These are phyloP conservation scores for Amphimallon solstitiale DNA, from an alignment of 2,888 invertebrate genomes.

Conservation along the genomic window DNA sequence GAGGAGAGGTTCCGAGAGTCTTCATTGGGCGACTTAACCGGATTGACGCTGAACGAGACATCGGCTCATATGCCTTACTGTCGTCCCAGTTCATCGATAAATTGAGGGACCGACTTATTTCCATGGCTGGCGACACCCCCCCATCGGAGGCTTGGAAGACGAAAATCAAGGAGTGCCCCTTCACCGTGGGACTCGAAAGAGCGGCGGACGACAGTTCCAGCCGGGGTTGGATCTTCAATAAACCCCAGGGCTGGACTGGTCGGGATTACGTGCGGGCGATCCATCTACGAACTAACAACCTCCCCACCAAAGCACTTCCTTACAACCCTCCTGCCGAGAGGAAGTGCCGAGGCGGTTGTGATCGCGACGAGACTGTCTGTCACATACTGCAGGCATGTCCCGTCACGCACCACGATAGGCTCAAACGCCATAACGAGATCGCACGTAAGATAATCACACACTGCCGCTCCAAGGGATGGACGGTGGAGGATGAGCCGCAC, in stretches of 20 bases:
- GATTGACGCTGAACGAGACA: slow-evolving; percentile 25
- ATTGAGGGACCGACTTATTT: not conserved
- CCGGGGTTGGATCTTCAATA: slow-evolving; percentile 40
- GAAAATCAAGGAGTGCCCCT: not conserved
- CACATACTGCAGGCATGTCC: slow-evolving; percentile 44
- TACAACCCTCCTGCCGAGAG: slow-evolving; percentile 30
- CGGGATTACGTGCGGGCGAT: slow-evolving; percentile 40
- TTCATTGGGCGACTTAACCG: slow-evolving; percentile 23
- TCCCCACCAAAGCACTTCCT: slow-evolving; percentile 39
- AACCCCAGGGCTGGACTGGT: slow-evolving; percentile 42
- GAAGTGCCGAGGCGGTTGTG: slow-evolving; percentile 38
- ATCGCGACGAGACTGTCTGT: slow-evolving; percentile 33
- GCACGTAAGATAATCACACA: slow-evolving; percentile 42
- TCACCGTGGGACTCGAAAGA: slow-evolving; percentile 38
- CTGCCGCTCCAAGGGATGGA: slow-evolving; percentile 21
- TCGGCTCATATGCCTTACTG: not conserved
- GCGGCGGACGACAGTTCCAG: slow-evolving; percentile 41
- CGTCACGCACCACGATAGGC: slow-evolving; percentile 32
- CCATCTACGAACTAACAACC: slow-evolving; percentile 38
- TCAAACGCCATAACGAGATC: slow-evolving; percentile 44
- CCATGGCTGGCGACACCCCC: not conserved
- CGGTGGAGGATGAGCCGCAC: slow-evolving; percentile 46
- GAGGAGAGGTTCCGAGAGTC: slow-evolving; percentile 40
- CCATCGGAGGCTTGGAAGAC: slow-evolving; percentile 22
- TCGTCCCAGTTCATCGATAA: not conserved